Conservation (phyloP, 30 jellyfish, hydroid and myxozoan species). For the Calvadosia cruxmelitensis region DNA sequence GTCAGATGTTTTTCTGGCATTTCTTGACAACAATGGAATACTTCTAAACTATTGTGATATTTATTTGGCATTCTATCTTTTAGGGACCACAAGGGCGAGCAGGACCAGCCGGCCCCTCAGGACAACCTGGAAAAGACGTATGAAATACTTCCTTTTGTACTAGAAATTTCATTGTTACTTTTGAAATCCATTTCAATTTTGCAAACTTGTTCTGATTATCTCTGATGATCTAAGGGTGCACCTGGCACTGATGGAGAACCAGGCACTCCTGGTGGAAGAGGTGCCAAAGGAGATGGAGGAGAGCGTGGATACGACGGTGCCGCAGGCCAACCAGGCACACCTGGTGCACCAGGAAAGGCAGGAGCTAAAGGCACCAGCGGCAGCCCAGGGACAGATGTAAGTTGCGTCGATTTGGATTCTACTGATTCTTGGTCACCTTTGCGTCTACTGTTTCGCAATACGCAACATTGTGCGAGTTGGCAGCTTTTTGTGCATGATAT, state of each 20-base stretch:
- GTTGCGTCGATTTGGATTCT: no score
- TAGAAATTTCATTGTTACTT: no score
- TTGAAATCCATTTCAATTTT: not conserved
- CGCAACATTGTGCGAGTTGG: no score
- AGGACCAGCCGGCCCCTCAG: conserved; percentile 30
- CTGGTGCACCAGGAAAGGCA: conserved; percentile 1
- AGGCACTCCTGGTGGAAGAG: not conserved
- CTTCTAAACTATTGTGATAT: no score
- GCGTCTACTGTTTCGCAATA: no score
- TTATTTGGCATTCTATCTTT: no score
- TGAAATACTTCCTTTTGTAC: not conserved
- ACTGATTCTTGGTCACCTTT: no score
- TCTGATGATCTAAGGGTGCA: not conserved
- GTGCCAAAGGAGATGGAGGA: conserved; percentile 9
- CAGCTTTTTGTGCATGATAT: no score
- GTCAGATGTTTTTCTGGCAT: no score
- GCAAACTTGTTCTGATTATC: not conserved
- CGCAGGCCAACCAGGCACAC: conserved; percentile 8
- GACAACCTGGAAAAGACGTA: conserved; percentile 72
- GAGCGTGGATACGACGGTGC: not conserved
- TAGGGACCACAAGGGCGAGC: conserved; percentile 5
- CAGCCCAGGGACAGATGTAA: not conserved
- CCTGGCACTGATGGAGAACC: not conserved
- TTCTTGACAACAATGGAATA: no score
- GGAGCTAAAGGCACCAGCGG: not conserved